These are phyloP conservation scores for Lagria hirta DNA, from an alignment of 2,888 invertebrate species.

Conservation along the genomic window DNA sequence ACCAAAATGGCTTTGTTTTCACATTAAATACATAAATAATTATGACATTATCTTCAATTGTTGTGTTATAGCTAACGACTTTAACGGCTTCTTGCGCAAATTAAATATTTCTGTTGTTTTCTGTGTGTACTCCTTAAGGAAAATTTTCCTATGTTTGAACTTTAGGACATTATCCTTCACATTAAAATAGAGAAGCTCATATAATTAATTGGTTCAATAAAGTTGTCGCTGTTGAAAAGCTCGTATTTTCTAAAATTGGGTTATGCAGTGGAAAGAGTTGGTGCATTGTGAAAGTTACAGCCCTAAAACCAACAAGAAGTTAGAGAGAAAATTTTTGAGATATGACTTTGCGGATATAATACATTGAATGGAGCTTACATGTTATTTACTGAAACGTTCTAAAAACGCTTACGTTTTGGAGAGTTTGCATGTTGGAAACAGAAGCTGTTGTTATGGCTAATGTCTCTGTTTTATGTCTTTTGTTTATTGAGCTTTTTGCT, in stretches of 20 bases:
- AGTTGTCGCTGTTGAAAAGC: too few species aligned
- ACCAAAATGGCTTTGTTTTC: too few species aligned
- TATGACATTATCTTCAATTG: too few species aligned
- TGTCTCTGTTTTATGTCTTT: slow-evolving; percentile 27
- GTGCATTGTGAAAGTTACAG: slow-evolving; percentile 2
- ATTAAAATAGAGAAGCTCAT: too few species aligned
- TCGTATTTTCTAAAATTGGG: too few species aligned
- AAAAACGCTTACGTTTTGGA: slow-evolving; percentile 10
- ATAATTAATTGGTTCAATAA: too few species aligned
- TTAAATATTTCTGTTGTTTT: slow-evolving; percentile 1
- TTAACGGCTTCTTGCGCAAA: neutral
- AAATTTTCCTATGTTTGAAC: too few species aligned
- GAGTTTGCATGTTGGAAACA: slow-evolving; percentile 29
- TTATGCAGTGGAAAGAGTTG: slow-evolving; percentile 2
- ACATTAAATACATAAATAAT: too few species aligned
- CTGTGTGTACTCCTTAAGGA: too few species aligned
- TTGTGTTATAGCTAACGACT: too few species aligned
- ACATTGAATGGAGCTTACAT: slow-evolving; percentile 14
- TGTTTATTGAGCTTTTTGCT: too few species aligned
- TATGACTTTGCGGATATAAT: slow-evolving; percentile 14
- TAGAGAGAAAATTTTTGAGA: slow-evolving; percentile 8
- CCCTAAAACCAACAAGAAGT: slow-evolving; percentile 1
- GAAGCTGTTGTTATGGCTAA: slow-evolving; percentile 30
- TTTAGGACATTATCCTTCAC: too few species aligned
- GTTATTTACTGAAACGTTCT: slow-evolving; percentile 25